Base-by-base conservation (phyloP, 2,113 vertebrate species). In the Orientallactaga bullata region DNA sequence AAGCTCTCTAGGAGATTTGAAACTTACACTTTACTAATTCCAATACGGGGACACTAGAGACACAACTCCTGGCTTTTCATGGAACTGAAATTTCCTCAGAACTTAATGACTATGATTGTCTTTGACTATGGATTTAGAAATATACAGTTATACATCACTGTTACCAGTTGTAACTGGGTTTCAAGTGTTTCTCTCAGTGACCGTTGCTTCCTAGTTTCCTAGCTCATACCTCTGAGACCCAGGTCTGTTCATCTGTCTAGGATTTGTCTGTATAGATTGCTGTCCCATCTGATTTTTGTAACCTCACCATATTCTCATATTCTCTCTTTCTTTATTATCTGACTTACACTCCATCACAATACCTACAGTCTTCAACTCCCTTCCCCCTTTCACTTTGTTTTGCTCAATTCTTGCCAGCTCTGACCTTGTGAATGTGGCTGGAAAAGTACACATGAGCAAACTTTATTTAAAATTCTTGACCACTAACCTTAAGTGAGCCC, bases 1-100 rank as follows among this genome's bases (percentile, higher is more conserved):
- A 80, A 95, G 92, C 23, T 42, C 24, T 78, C 30, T 24, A 26
- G 80, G 42, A 35, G 82, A 77, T 88, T 85, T 84, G 63, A 92
- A 88, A 39, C 39, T 81, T 71, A 84, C 0, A 60, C 23, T 83
- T 42, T 37, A 32, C 24, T 90, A 77, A 23, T 77, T 79, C 16
- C 9, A 71, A 20, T 74, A 71, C 42, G 26, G 16, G 32, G 47
- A 82, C 24, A 77, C 21, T 61, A 83, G 63, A 12, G 74, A 30
- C 80, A 92, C 32, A 81, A 71, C 82, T 85, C 23, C 79, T 78
- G 74, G 84, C 24, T 91, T 15, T 58, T 84, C 32, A 30, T 63
- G 20, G 35, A 7, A 37, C 20, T 80, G 42, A 90, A 35, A 6
- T 39, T 85, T 93, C 84, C 72, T 93, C 68, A 80, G 24, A 69